A percentile compares a stretch with the other conserved stretches of the same genome.
These are phyloP conservation scores for Aphidius colemani DNA, from an alignment of 2,888 invertebrate species.

Conservation along the genomic window DNA sequence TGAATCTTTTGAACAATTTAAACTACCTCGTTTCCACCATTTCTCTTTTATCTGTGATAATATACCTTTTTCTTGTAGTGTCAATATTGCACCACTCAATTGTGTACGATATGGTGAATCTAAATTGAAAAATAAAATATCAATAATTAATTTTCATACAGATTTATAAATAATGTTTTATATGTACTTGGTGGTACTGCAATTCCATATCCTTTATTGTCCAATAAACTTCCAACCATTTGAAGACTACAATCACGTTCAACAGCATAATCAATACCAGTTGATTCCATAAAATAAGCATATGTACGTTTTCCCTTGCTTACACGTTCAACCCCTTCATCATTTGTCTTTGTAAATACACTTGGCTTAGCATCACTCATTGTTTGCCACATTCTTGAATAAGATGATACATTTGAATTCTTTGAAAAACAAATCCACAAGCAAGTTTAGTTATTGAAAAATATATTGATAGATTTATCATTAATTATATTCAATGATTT, in stretches of 20 bases:
- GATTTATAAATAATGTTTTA: too few species aligned
- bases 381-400: conserved; percentile 94
- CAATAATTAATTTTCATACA: neutral
- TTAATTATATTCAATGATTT: neutral
- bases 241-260: conserved; percentile 89
- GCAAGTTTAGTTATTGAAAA: too few species aligned
- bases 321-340: conserved; percentile 90
- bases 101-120: conserved; percentile 78
- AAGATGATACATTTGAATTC: conserved; percentile 93
- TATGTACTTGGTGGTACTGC: conserved; percentile 91
- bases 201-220: conserved; percentile 95
- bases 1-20: conserved; percentile 62
- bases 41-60: conserved; percentile 81
- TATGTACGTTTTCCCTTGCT: conserved; percentile 83
- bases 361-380: conserved; percentile 89
- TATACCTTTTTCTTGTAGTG: conserved; percentile 86
- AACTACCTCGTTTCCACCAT: conserved; percentile 84
- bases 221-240: conserved; percentile 89
- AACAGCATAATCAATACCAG: conserved; percentile 92
- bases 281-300: conserved; percentile 97
- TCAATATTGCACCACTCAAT: conserved; percentile 85
- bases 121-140: conserved; percentile 50
- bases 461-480: neutral
- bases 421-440: conserved; percentile 56
- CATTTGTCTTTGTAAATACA: conserved; percentile 84